Base-by-base conservation (phyloP, 1,140 invertebrate species). In the Stegodyphus mimosarum region DNA sequence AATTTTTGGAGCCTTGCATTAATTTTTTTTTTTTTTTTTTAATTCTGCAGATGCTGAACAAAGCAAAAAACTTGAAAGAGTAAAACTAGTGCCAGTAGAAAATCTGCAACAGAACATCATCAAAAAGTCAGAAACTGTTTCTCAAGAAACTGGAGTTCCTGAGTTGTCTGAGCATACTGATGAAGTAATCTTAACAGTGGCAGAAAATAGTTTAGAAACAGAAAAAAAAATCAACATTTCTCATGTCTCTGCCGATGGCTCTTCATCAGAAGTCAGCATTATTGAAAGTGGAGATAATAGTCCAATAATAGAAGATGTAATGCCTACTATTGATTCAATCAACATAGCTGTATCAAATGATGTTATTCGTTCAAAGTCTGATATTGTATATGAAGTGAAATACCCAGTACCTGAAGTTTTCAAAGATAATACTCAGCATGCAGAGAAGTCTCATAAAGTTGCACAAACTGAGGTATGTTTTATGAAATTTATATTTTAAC, bases 91-190 rank as follows among this genome's bases (percentile, higher is more conserved):
- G 55, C 15, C 55, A 60, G 55, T 11, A 60, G 55, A 15, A 11
- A 60, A 4, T 60, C 55, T 60, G 2, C 55, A 60, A 60, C 9
- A 15, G 55, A 60, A 60, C 2, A 9, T 60, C 15, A 60, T 60
- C 9, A 15, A 69, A 52, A 63, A 17, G 50, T 49, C 83, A 18
- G 83, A 72, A 66, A 78, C 66, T 17, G 83, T 86, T 9, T 86
- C 83, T 13, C 83, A 86, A 78, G 83, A 86, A 64, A 86, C 83
- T 50, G 83, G 83, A 49, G 83, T 86, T 51, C 83, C 83, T 9
- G 83, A 86, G 78, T 53, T 77, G 13, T 71, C 83, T 11, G 53
- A 72, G 7, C 50, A 50, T 17, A 17, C 48, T 15, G 70, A 60
- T 72, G 53, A 52, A 13, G 49, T 15, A 15, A 9, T 9, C 17